Evolutionary conservation across 2,113 vertebrate genomes (phyloP).

Genomic region (Tonatia bakeri): DNA sequence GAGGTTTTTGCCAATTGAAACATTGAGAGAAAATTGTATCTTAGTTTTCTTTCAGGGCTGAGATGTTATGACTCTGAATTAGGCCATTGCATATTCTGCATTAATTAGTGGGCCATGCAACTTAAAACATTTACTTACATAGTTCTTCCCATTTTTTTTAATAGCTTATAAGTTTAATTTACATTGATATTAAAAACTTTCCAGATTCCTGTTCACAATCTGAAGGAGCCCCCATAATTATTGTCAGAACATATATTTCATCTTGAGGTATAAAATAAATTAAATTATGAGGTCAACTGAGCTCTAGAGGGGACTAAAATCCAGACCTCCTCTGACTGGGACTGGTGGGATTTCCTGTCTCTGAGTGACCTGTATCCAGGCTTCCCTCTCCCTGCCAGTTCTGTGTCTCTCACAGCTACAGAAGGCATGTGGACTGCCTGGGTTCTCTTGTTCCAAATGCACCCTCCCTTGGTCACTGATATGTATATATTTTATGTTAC

Average conservation of each 20-base stretch:
- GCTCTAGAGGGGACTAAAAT: neutral
- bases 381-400: neutral
- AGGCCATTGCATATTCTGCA: neutral
- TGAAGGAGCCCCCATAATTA: neutral
- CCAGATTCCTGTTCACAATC: neutral
- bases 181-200: neutral
- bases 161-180: neutral
- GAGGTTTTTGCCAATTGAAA: neutral
- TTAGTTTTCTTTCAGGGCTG: neutral
- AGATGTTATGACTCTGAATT: neutral
- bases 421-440: too few relatives aligned
- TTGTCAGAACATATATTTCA: neutral
- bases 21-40: neutral
- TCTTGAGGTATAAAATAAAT: neutral
- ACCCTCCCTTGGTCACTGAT: neutral
- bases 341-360: neutral
- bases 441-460: neutral
- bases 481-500: neutral
- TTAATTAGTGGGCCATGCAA: neutral
- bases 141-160: neutral
- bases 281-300: neutral
- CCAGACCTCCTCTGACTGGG: neutral
- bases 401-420: neutral
- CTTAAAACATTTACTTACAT: neutral
- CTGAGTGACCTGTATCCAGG: neutral